Evolutionary conservation across 2,113 vertebrate species (phyloP), one percentile per base, ranked within the genome.

Genomic region (Pedionomus torquatus): DNA sequence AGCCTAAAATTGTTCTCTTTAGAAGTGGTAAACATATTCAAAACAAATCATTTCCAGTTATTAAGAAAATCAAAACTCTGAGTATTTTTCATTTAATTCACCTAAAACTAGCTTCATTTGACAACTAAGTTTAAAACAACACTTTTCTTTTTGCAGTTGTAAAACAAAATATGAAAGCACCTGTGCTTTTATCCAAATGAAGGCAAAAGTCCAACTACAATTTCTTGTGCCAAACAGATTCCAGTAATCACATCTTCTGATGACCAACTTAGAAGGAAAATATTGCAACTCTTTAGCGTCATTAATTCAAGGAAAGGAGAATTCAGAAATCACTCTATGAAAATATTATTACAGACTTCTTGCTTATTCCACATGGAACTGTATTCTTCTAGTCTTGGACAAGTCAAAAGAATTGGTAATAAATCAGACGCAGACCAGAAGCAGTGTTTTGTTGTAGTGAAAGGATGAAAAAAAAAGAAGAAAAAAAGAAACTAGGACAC

Each of bases 1-100:
- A 82, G 70, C 35, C 41, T 72, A 43, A 91, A 93, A 90, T 83
- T 30, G 60, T 83, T 84, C 80, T 74, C 52, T 89, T 93, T 87
- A 89, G 57, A 89, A 81, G 88, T 28, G 26, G 51, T 19, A 81
- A 83, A 83, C 60, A 84, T 92, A 78, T 66, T 90, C 52, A 83
- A 94, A 86, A 77, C 55, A 92, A 96, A 87, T 58, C 71, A 91
- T 70, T 70, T 76, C 0, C 0, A 66, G 55, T 92, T 88, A 41
- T 48, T 26, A 69, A 87, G 90, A 71, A 89, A 80, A 92, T 51
- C 0, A 0, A 78, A 94, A 88, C 13, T 78, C 23, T 17, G 31
- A 92, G 46, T 20, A 18, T 33, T 90, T 25, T 74, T 91, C 25
- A 83, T 75, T 89, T 84, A 46, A 33, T 25, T 87, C 80, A 74